A percentile compares a stretch with the other conserved stretches of the same genome.
phyloP scores from a whole-genome alignment of 2,888 invertebrate genomes.

The Itoplectis maculator region DNA sequence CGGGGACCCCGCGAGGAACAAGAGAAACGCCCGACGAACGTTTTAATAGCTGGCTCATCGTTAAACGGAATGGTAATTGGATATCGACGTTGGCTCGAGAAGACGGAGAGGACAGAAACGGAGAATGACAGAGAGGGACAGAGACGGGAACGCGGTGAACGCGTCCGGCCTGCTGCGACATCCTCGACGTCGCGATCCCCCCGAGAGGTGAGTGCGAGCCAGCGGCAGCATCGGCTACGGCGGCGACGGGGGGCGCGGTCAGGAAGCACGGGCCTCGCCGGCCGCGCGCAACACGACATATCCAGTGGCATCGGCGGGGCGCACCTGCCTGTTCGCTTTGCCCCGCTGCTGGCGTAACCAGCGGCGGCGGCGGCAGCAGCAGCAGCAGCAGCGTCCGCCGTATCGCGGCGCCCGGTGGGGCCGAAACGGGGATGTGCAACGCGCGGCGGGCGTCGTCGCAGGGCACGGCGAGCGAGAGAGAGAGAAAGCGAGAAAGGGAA shows the following conservation, averaged over 20 bases:
- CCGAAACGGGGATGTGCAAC: conserved; percentile 44
- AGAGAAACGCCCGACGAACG: conserved; percentile 18
- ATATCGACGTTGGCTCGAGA: conserved; percentile 53
- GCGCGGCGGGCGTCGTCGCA: conserved; percentile 66
- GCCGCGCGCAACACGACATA: conserved; percentile 41
- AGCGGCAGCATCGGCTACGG: not conserved
- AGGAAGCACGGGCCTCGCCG: conserved; percentile 46
- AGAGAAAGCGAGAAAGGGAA: too few relatives aligned
- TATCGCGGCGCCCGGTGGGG: conserved; percentile 53
- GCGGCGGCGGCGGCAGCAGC: too few relatives aligned
- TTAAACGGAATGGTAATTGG: conserved; percentile 48
- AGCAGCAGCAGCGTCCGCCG: conserved; percentile 37
- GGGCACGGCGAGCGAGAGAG: not conserved
- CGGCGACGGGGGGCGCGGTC: conserved; percentile 61
- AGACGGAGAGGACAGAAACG: too few relatives aligned
- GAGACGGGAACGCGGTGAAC: conserved; percentile 48
- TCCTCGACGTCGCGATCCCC: conserved; percentile 42
- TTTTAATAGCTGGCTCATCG: conserved; percentile 33
- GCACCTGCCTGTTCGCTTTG: conserved; percentile 56
- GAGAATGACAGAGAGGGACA: too few relatives aligned
- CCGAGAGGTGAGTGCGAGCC: conserved; percentile 29
- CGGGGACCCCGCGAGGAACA: not conserved
- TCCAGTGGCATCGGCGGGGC: conserved; percentile 22
- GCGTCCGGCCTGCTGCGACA: conserved; percentile 60
- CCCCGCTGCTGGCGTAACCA: conserved; percentile 64